Percentiles rank a stretch among this genome's conserved stretches.
These are phyloP conservation scores for Pocillopora meandrina DNA, from an alignment of 92 coral and sea anemone genomes.

Conservation along the genomic window DNA sequence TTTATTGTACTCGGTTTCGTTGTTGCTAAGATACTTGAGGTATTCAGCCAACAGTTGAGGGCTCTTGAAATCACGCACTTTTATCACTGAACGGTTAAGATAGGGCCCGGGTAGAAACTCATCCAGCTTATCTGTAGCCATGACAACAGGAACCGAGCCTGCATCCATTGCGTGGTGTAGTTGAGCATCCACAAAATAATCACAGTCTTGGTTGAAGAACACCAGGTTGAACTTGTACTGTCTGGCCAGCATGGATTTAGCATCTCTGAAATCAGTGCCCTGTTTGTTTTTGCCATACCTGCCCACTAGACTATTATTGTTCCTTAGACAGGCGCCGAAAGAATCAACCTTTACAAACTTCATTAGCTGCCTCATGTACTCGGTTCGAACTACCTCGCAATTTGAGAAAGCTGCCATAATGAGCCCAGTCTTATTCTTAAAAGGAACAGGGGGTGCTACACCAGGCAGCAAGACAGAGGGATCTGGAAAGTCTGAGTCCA, in stretches of 20 bases:
- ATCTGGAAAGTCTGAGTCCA: conserved; percentile 57
- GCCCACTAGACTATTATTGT: conserved; percentile 34
- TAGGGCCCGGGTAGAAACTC: conserved; percentile 46
- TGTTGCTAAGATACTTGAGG: conserved; percentile 44
- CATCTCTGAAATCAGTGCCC: conserved; percentile 34
- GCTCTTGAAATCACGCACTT: conserved; percentile 55
- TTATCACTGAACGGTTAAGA: conserved; percentile 52
- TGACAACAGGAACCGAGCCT: conserved; percentile 57
- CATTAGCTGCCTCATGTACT: conserved; percentile 53
- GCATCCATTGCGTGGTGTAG: conserved; percentile 45
- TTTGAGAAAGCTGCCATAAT: conserved; percentile 60
- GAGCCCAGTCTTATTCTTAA: conserved; percentile 41
- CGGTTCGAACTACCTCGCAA: conserved; percentile 57
- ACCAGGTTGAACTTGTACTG: conserved; percentile 60
- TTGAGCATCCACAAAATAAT: conserved; percentile 59
- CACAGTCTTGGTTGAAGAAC: conserved; percentile 60
- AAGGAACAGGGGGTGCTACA: conserved; percentile 43
- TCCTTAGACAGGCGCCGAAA: conserved; percentile 39
- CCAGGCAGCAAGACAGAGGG: conserved; percentile 35
- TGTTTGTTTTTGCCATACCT: conserved; percentile 22
- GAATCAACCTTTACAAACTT: conserved; percentile 50
- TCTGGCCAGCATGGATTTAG: conserved; percentile 33
- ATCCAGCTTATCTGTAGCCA: conserved; percentile 57
- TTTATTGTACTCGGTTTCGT: conserved; percentile 45
- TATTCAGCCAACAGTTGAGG: conserved; percentile 48